Evolutionary conservation across 2,797 vertebrate genomes (phyloP), one percentile per base, ranked within the genome.

Genomic region (Alauda arvensis): DNA sequence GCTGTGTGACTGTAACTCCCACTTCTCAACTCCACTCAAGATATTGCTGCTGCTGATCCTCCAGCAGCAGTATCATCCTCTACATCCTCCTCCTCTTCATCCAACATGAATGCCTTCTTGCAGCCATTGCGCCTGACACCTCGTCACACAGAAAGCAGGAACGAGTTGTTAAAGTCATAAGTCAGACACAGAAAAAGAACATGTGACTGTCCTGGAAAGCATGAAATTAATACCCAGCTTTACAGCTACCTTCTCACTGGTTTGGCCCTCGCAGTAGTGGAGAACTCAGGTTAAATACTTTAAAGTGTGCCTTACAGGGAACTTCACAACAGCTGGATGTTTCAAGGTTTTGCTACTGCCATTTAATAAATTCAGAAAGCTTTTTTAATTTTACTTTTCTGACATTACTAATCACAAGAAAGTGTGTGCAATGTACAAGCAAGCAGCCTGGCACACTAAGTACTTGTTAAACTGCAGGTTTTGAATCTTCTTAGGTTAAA

Each of bases 71-170:
- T 16, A 14, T 6, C 34, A 29, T 25, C 14, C 17, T 39, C n/a
- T 23, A 5, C 15, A 24, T n/a, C 14, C 3, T 70, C 17, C 24
- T 55, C 49, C 3, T 33, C 57, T 48, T 66, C 63, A 13, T 14
- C 74, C 72, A 14, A 3, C 3, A 1, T 3, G 4, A 56, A 40
- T 0, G 0, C 2, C 17, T 66, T 43, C 51, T 21, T 63, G 11
- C n/a, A 82, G 24, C 14, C 63, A 9, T 14, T 5, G 1, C 14
- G 12, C 31, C 37, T 60, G 16, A 18, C 2, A 1, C 8, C 23
- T 42, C 9, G 2, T 63, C 19, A 8, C 25, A 48, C 18, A 40
- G 18, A 57, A 42, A 0, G 1, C 14, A n/a, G 18, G 29, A 61
- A 45, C 7, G 14, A 43, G 24, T 8, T 9, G 0, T 8, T 39